Conservation (phyloP, 2,797 vertebrate genomes). For the Ptychobarbus kaznakovi region DNA sequence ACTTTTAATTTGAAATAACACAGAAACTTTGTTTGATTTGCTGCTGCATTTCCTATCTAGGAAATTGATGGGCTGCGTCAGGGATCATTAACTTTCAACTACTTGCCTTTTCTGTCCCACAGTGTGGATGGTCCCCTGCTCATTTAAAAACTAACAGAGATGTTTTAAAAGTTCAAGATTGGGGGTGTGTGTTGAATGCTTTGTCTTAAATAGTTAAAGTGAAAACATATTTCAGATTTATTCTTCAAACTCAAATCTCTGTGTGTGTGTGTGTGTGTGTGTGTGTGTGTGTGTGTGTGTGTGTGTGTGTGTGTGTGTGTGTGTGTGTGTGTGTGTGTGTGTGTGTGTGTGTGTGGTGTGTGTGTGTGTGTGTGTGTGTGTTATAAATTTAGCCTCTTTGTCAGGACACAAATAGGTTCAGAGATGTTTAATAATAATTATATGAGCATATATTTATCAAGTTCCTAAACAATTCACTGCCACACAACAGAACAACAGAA, state of each 20-base stretch:
- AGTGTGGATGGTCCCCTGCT: background rate
- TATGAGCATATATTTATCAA: slow-evolving; percentile 14
- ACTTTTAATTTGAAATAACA: background rate
- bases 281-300: background rate
- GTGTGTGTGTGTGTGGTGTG: background rate
- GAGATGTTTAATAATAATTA: slow-evolving; percentile 12
- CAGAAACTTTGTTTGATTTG: background rate
- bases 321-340: background rate
- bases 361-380: background rate
- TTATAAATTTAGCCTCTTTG: slow-evolving; percentile 9
- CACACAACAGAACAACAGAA: background rate
- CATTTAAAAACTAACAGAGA: background rate
- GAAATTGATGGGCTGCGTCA: background rate
- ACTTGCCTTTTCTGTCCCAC: background rate
- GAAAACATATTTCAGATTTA: background rate
- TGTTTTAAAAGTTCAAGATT: background rate
- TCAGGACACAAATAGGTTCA: slow-evolving; percentile 12
- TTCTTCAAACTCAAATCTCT: background rate
- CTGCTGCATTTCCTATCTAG: background rate
- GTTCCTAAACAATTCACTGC: slow-evolving; percentile 6
- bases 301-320: background rate
- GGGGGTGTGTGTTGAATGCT: background rate
- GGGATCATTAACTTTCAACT: background rate
- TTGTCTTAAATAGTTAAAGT: background rate
- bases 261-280: background rate